These are phyloP conservation scores for Apotomis turbidana DNA, from an alignment of 2,888 invertebrate genomes.

Conservation along the genomic window DNA sequence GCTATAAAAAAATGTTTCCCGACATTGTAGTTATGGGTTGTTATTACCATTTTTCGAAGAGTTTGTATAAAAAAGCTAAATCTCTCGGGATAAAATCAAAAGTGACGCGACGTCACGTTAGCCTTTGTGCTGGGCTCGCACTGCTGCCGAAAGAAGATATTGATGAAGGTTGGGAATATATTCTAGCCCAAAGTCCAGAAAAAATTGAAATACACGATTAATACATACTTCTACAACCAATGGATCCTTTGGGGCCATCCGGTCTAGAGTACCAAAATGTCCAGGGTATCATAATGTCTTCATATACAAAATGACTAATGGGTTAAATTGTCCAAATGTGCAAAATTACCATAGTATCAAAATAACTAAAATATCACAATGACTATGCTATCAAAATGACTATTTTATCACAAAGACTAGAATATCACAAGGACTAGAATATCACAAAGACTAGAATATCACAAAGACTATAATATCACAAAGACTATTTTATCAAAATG, in stretches of 20 bases:
- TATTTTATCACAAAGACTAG: neutral
- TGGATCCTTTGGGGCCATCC: too few relatives aligned
- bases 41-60: constrained; percentile 3
- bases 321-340: constrained; percentile 10
- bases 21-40: neutral
- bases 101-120: constrained; percentile 6
- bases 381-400: too few relatives aligned
- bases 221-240: constrained; percentile 1
- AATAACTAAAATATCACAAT: too few relatives aligned
- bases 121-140: constrained; percentile 11
- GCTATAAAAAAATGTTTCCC: too few relatives aligned
- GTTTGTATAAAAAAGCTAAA: constrained; percentile 3
- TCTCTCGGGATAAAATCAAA: constrained; percentile 1
- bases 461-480: constrained; percentile 9
- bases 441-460: too few relatives aligned
- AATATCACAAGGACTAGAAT: too few relatives aligned
- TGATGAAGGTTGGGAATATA: constrained; percentile 5
- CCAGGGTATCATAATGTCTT: constrained; percentile 14
- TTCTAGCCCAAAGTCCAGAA: constrained; percentile 3
- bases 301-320: constrained; percentile 10
- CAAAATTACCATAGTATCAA: constrained; percentile 2
- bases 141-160: constrained; percentile 8
- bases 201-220: constrained; percentile 1
- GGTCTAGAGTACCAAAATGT: constrained; percentile 14
- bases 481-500: neutral